These are phyloP conservation scores for Mya arenaria DNA, from an alignment of 1,140 invertebrate species.

Conservation along the genomic window DNA sequence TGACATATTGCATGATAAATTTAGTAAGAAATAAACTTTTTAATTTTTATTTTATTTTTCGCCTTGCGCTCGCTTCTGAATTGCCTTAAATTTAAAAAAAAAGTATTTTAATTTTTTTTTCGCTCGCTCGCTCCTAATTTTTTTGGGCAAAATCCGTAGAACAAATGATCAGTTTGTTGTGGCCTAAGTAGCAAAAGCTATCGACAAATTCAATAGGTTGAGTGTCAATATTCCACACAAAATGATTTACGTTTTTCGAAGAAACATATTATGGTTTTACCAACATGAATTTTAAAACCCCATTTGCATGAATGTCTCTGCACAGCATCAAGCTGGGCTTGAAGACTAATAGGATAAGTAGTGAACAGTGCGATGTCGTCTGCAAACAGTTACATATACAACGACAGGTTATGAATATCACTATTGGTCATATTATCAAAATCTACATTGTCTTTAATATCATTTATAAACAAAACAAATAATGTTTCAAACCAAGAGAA, in stretches of 20 bases:
- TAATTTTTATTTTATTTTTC: no score
- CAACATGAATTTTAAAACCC: slow-evolving; percentile 10
- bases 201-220: slow-evolving; percentile 10
- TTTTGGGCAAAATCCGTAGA: no score
- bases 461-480: slow-evolving; percentile 26
- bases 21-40: no score
- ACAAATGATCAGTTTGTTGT: no score
- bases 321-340: slow-evolving; percentile 4
- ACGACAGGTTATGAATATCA: background rate
- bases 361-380: slow-evolving; percentile 31
- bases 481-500: slow-evolving; percentile 16
- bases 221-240: background rate
- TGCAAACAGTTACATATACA: slow-evolving; percentile 12
- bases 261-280: slow-evolving; percentile 33
- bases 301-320: slow-evolving; percentile 9
- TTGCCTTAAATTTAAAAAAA: no score
- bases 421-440: background rate
- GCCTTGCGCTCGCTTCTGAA: no score
- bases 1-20: no score
- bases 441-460: background rate
- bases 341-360: slow-evolving; percentile 1
- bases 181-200: background rate
- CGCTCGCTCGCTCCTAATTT: no score
- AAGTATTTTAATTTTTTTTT: no score
- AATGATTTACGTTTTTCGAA: slow-evolving; percentile 17